These are phyloP conservation scores for Liolophura sinensis DNA, from an alignment of 1,140 invertebrate species.

Conservation along the genomic window DNA sequence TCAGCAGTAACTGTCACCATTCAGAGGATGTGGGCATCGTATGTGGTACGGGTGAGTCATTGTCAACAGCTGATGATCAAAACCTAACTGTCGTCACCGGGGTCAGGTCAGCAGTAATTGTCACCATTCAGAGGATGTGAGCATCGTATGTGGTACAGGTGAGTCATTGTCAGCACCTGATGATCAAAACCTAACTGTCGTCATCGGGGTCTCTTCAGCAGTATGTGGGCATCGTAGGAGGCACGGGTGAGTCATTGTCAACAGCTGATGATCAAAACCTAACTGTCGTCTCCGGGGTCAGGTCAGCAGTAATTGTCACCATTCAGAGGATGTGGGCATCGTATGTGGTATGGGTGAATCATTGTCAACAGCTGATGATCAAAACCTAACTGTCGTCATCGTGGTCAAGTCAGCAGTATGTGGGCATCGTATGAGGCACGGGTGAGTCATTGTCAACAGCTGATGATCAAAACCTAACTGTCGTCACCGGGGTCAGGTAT, in stretches of 20 bases:
- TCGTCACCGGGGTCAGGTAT: slow-evolving; percentile 74
- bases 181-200: slow-evolving; percentile 73
- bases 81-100: slow-evolving; percentile 68
- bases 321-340: slow-evolving; percentile 66
- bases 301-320: slow-evolving; percentile 73
- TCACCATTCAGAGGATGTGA: slow-evolving; percentile 67
- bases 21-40: slow-evolving; percentile 65
- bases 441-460: slow-evolving; percentile 9
- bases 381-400: slow-evolving; percentile 72
- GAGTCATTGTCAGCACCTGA: too few species aligned
- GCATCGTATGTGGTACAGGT: slow-evolving; percentile 28
- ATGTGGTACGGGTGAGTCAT: slow-evolving; percentile 24
- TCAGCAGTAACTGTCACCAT: slow-evolving; percentile 71
- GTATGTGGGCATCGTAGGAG: slow-evolving; percentile 56
- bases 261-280: too few species aligned
- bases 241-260: slow-evolving; percentile 14
- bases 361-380: too few species aligned
- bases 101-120: slow-evolving; percentile 79
- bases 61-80: too few species aligned
- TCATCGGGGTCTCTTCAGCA: slow-evolving; percentile 75
- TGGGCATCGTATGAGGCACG: slow-evolving; percentile 34
- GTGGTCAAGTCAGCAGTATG: slow-evolving; percentile 73
- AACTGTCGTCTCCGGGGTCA: slow-evolving; percentile 75
- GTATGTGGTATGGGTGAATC: slow-evolving; percentile 16
- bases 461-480: slow-evolving; percentile 59